Evolutionary conservation across 2,113 vertebrate species (phyloP).

Genomic region (Meriones unguiculatus): DNA sequence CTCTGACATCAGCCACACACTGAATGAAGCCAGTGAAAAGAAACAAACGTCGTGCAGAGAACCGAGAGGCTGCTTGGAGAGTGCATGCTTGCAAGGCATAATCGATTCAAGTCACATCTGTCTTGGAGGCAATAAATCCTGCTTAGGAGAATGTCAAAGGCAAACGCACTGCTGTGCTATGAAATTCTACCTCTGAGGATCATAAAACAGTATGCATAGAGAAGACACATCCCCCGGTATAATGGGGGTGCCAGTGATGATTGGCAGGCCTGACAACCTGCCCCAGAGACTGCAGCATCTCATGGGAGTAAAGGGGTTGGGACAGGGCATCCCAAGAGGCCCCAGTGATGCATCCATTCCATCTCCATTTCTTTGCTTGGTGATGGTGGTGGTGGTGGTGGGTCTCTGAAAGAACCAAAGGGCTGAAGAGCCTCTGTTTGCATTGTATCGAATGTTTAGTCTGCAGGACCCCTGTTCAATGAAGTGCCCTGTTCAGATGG

Average conservation of each 20-base stretch:
- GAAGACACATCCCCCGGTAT: conserved; percentile 79
- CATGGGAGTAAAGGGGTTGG: not conserved
- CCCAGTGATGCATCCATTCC: conserved; percentile 32
- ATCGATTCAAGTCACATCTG: conserved; percentile 82
- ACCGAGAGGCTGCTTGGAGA: conserved; percentile 66
- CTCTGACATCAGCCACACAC: conserved; percentile 59
- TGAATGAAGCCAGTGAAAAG: conserved; percentile 54
- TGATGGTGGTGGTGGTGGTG: not conserved
- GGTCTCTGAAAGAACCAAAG: not conserved
- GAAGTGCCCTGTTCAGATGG: not conserved
- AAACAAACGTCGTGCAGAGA: conserved; percentile 32
- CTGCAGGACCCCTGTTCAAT: not conserved
- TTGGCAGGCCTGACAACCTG: conserved; percentile 79
- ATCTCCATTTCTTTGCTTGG: fast-evolving
- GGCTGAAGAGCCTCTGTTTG: not conserved
- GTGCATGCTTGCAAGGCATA: conserved; percentile 59
- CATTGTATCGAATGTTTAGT: not conserved
- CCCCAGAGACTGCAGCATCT: not conserved
- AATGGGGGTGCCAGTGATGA: conserved; percentile 81
- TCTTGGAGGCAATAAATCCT: conserved; percentile 87
- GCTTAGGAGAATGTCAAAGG: conserved; percentile 84
- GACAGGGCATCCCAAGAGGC: conserved; percentile 35
- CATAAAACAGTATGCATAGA: conserved; percentile 80
- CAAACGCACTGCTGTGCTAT: conserved; percentile 70
- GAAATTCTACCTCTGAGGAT: conserved; percentile 85